phyloP scores from a whole-genome alignment of 2,888 invertebrate species.

The Pyrocoelia pectoralis region DNA sequence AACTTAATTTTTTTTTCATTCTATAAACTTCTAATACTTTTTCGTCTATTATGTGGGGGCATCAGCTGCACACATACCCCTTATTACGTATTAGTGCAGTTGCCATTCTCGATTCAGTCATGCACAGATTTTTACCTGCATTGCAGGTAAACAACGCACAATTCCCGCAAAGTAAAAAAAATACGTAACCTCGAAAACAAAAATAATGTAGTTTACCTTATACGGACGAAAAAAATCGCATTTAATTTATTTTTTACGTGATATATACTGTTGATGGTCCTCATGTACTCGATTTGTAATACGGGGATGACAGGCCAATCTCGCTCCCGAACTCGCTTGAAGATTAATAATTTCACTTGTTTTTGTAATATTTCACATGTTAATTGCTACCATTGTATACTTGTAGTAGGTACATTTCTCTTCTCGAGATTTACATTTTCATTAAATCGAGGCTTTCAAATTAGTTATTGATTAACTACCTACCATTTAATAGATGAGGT shows the following conservation, averaged over 20 bases:
- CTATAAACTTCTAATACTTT: constrained; percentile 8
- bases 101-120: not conserved
- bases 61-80: constrained; percentile 8
- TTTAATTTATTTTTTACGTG: constrained; percentile 51
- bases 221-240: constrained; percentile 5
- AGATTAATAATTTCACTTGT: constrained; percentile 60
- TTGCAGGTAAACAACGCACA: constrained; percentile 14
- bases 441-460: constrained; percentile 17
- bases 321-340: constrained; percentile 55
- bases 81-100: constrained; percentile 7
- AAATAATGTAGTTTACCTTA: not conserved
- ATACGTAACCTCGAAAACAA: not conserved
- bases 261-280: constrained; percentile 53
- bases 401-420: constrained; percentile 17
- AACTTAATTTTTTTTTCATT: constrained; percentile 11
- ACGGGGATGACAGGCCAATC: constrained; percentile 57
- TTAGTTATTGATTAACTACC: constrained; percentile 23
- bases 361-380: constrained; percentile 59
- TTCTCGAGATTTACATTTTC: constrained; percentile 24
- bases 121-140: constrained; percentile 15
- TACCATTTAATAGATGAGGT: not conserved
- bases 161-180: not conserved
- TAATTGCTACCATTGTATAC: constrained; percentile 50
- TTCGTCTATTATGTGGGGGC: constrained; percentile 3
- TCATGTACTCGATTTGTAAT: constrained; percentile 55